Base-by-base conservation (phyloP, 1,140 invertebrate species). In the Campoletis sonorensis region DNA sequence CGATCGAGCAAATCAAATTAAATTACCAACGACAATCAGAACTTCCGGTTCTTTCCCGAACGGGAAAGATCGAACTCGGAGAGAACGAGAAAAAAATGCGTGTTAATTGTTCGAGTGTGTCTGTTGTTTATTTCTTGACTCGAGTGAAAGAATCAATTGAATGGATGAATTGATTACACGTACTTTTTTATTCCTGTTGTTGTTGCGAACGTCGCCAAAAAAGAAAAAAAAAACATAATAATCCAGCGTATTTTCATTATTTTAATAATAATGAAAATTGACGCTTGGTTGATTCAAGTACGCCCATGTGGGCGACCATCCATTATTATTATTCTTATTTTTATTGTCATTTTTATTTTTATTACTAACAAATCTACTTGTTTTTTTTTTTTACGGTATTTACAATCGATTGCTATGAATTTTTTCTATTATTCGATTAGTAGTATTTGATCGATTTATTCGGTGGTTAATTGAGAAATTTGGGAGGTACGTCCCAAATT, bases 401-500 rank as follows among this genome's bases (percentile, higher is more conserved):
- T 81, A 8, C 10, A 23, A 58, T n/a, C 54, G 54, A 58, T 58
- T 18, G 21, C 18, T n/a, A 58, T 58, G 54, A n/a, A 58, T n/a
- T 58, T 58, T 58, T n/a, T 58, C 18, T n/a, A 58, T 58, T 11
- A 45, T 45, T 45, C 40, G 5, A 23, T n/a, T n/a, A n/a, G n/a
- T 21, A 58, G 21, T n/a, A 58, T 58, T 58, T 58, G 18, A 58
- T 70, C 71, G 45, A 77, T 54, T 70, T 79, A 45, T 80, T 64
- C 45, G 26, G 18, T 40, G 40, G 23, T 73, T 16, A 73, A 73
- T 26, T 0, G 10, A 49, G n/a, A 18, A 45, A 72, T 84, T 88
- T 88, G 92, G 89, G 92, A 92, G 89, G 91, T 93, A 93, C 87
- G 84, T 88, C 87, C 87, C 85, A 67, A 83, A 85, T 87, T 90